These are phyloP conservation scores for Epinephelus lanceolatus DNA, from an alignment of 2,113 vertebrate species.

Conservation along the genomic window DNA sequence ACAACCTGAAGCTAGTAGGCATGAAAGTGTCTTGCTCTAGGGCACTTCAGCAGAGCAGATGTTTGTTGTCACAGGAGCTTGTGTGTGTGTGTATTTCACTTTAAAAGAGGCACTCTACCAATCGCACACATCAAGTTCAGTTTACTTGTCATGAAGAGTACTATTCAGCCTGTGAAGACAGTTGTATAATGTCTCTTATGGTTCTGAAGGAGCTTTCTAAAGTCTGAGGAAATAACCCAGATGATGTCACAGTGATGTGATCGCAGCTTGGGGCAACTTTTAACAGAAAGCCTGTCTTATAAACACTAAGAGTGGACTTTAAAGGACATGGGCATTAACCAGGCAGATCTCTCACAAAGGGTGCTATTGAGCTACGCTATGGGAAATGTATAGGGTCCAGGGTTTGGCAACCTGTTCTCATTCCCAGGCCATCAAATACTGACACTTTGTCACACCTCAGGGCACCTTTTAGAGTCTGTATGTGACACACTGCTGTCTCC, in stretches of 20 bases:
- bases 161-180: neutral
- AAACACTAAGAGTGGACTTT: too few species aligned
- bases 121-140: neutral
- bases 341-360: neutral
- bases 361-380: neutral
- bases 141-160: neutral
- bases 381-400: neutral
- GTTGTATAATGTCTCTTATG: neutral
- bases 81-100: neutral
- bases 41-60: slow-evolving; percentile 14
- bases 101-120: neutral
- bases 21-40: slow-evolving; percentile 6
- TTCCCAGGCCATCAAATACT: too few species aligned
- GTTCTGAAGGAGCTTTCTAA: neutral
- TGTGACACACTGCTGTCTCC: too few species aligned
- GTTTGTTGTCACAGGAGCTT: neutral
- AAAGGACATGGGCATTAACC: too few species aligned
- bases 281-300: neutral
- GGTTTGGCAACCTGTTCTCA: neutral
- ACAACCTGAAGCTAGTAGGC: neutral
- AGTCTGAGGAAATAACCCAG: neutral
- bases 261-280: neutral
- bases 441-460: too few species aligned
- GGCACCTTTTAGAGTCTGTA: too few species aligned
- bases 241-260: slow-evolving; percentile 8